Evolutionary conservation across 2,888 invertebrate species (phyloP).

Genomic region (Monochamus alternatus): DNA sequence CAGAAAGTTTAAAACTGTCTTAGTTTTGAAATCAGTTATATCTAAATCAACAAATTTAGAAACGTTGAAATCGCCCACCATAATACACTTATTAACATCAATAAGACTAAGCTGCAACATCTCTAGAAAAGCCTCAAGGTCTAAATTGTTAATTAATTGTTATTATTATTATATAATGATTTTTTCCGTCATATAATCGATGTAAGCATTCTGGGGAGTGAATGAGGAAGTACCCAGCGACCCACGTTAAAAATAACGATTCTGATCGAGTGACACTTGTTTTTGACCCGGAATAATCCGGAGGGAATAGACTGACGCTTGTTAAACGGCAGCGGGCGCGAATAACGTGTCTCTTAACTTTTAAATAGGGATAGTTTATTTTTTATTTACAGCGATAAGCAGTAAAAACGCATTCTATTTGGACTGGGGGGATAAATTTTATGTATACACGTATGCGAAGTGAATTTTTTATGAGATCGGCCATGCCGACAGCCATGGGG

Average conservation of each 20-base stretch:
- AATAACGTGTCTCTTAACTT: conserved; percentile 49
- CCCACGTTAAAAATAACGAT: neutral
- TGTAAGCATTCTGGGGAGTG: too few relatives aligned
- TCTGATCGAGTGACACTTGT: conserved; percentile 58
- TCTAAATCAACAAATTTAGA: too few relatives aligned
- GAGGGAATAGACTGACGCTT: conserved; percentile 47
- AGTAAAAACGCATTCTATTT: conserved; percentile 51
- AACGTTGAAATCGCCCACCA: too few relatives aligned
- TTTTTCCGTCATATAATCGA: too few relatives aligned
- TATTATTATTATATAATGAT: too few relatives aligned
- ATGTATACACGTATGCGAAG: conserved; percentile 18
- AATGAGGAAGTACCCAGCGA: conserved; percentile 15
- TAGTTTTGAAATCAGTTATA: too few relatives aligned
- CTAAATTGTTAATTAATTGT: too few relatives aligned
- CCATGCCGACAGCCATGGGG: neutral
- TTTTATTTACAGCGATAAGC: conserved; percentile 53
- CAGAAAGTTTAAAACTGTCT: too few relatives aligned
- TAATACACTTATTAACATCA: too few relatives aligned
- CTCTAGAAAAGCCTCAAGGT: too few relatives aligned
- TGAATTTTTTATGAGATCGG: conserved; percentile 32
- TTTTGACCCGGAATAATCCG: conserved; percentile 58
- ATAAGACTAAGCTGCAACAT: too few relatives aligned
- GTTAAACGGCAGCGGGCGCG: conserved; percentile 19
- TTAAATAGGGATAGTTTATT: conserved; percentile 52
- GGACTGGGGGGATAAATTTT: conserved; percentile 45